These are phyloP conservation scores for Penaeus chinensis DNA, from an alignment of 1,140 invertebrate genomes.

Conservation along the genomic window DNA sequence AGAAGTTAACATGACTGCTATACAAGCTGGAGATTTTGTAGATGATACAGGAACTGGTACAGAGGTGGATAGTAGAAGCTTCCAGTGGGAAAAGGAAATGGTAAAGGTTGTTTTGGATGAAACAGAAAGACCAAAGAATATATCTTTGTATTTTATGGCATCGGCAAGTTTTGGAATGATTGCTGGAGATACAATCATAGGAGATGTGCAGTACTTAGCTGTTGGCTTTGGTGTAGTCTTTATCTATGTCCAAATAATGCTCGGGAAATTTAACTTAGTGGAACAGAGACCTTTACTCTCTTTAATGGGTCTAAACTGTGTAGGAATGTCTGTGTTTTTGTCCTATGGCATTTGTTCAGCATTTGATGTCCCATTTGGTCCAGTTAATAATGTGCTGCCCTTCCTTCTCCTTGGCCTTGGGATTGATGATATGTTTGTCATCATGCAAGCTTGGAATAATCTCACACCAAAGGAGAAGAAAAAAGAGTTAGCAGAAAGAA, in stretches of 20 bases:
- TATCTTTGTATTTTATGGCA: conserved; percentile 57
- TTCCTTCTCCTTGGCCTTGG: conserved; percentile 85
- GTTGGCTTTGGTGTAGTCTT: conserved; percentile 73
- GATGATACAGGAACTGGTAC: conserved; percentile 81
- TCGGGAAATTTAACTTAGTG: conserved; percentile 71
- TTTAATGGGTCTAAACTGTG: conserved; percentile 45
- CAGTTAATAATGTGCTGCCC: conserved; percentile 84
- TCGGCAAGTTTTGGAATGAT: conserved; percentile 62
- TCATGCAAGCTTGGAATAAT: conserved; percentile 68
- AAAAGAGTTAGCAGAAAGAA: conserved; percentile 66
- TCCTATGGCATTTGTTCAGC: conserved; percentile 80
- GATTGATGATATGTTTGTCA: conserved; percentile 85
- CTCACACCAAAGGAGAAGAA: conserved; percentile 65
- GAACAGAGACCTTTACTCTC: conserved; percentile 69
- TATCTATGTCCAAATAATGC: conserved; percentile 72
- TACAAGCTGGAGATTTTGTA: conserved; percentile 76
- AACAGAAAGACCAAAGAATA: conserved; percentile 30
- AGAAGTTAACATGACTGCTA: conserved; percentile 76
- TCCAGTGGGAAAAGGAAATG: conserved; percentile 59
- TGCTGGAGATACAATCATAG: conserved; percentile 68
- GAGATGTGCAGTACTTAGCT: conserved; percentile 71
- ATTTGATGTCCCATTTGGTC: conserved; percentile 80
- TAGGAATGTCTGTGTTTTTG: conserved; percentile 76
- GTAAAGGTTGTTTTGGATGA: conserved; percentile 43
- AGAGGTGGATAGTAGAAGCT: conserved; percentile 72